Percentiles rank a stretch among this genome's conserved stretches.
Evolutionary conservation across 1,140 invertebrate genomes (phyloP).

Genomic region (Pseudomyrmex gracilis): DNA sequence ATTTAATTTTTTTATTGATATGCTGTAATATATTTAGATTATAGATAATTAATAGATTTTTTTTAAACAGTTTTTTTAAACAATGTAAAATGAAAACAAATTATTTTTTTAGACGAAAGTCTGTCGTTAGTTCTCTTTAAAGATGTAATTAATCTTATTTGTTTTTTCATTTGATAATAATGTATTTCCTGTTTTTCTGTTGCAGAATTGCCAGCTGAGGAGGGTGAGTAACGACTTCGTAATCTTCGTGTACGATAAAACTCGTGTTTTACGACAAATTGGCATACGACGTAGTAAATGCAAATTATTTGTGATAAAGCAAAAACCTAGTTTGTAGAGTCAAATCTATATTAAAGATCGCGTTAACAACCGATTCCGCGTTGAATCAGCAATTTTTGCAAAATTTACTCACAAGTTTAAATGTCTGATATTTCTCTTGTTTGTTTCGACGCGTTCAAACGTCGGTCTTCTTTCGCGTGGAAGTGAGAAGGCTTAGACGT

Average conservation of each 20-base stretch:
- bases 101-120: too few species aligned
- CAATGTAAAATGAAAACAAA: too few species aligned
- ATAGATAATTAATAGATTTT: too few species aligned
- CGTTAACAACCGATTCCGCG: too few species aligned
- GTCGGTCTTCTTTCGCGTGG: background rate
- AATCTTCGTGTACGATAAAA: background rate
- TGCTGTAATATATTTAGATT: too few species aligned
- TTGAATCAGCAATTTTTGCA: too few species aligned
- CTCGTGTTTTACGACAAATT: constrained; percentile 53
- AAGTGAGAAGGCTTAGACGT: constrained; percentile 9
- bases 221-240: constrained; percentile 86
- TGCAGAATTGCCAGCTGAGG: constrained; percentile 91
- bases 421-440: background rate
- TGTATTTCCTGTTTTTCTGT: constrained; percentile 79
- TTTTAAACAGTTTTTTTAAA: too few species aligned
- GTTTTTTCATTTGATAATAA: background rate
- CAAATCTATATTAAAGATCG: too few species aligned
- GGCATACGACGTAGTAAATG: constrained; percentile 21
- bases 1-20: constrained; percentile 6
- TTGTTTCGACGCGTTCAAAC: background rate
- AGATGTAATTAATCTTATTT: too few species aligned
- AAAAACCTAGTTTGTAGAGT: too few species aligned
- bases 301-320: background rate
- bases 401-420: too few species aligned
- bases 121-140: too few species aligned